Evolutionary conservation across 53 echinoderm and acorn worm genomes (phyloP).

Genomic region (Mesocentrotus franciscanus): DNA sequence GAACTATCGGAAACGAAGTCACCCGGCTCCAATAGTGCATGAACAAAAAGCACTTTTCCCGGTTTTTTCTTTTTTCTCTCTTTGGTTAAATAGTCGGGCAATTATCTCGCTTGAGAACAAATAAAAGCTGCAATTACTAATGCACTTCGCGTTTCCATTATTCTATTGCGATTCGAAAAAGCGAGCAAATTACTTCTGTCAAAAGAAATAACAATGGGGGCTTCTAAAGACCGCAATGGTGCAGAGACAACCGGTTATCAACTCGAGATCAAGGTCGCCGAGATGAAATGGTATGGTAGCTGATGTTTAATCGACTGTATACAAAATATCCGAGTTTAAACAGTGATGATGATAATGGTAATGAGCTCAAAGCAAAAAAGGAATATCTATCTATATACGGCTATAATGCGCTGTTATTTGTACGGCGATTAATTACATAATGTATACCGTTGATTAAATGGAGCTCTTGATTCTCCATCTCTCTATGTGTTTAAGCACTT

Average conservation of each 20-base stretch:
- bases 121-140: slow-evolving; percentile 62
- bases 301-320: slow-evolving; percentile 50
- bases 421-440: slow-evolving; percentile 54
- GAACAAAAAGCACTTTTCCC: slow-evolving; percentile 54
- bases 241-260: slow-evolving; percentile 36
- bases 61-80: neutral
- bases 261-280: slow-evolving; percentile 54
- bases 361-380: slow-evolving; percentile 30
- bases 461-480: slow-evolving; percentile 4
- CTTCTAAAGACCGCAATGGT: slow-evolving; percentile 21
- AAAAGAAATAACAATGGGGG: slow-evolving; percentile 56
- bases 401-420: slow-evolving; percentile 59
- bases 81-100: slow-evolving; percentile 60
- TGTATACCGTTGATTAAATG: slow-evolving; percentile 53
- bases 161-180: slow-evolving; percentile 61
- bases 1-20: slow-evolving; percentile 54
- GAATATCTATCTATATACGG: slow-evolving; percentile 11
- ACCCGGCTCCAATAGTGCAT: slow-evolving; percentile 65
- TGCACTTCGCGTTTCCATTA: slow-evolving; percentile 66
- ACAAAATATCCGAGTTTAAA: slow-evolving; percentile 56
- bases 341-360: slow-evolving; percentile 55
- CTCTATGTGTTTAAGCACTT: slow-evolving; percentile 17
- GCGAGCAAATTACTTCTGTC: slow-evolving; percentile 68
- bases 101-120: slow-evolving; percentile 63
- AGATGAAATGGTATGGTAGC: slow-evolving; percentile 21